phyloP scores from a whole-genome alignment of 2,888 invertebrate species.

The Trichopria drosophilae region DNA sequence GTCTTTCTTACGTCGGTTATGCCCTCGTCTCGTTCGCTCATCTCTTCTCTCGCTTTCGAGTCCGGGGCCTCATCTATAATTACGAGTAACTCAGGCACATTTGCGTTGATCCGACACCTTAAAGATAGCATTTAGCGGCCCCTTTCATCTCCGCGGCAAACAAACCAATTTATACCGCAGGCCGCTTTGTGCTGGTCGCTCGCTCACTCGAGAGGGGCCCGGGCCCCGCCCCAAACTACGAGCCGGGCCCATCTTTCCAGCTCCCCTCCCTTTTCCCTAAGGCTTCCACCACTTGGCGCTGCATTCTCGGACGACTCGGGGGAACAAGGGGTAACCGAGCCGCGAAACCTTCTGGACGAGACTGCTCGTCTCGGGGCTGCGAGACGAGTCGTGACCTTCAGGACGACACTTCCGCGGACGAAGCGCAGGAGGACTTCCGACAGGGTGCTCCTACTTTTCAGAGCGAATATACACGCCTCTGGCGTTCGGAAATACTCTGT shows the following conservation, averaged over 20 bases:
- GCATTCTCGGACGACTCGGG: too few species aligned
- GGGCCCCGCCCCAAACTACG: constrained; percentile 51
- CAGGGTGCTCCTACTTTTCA: too few species aligned
- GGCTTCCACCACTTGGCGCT: too few species aligned
- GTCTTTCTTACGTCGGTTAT: too few species aligned
- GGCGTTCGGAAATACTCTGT: too few species aligned
- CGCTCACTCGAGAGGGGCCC: constrained; percentile 14
- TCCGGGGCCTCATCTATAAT: constrained; percentile 56
- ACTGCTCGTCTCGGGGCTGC: too few species aligned
- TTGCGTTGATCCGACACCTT: constrained; percentile 60
- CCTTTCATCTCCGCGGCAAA: constrained; percentile 60
- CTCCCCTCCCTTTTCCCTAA: not conserved
- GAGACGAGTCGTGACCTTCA: too few species aligned
- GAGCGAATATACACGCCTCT: too few species aligned
- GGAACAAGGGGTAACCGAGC: too few species aligned
- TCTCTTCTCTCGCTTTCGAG: not conserved
- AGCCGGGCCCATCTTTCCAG: constrained; percentile 37
- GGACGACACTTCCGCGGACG: too few species aligned
- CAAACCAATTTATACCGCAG: constrained; percentile 60
- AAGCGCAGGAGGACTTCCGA: too few species aligned
- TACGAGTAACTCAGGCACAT: constrained; percentile 60
- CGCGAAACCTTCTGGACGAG: too few species aligned
- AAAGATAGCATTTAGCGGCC: constrained; percentile 60
- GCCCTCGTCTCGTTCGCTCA: not conserved
- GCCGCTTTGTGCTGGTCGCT: constrained; percentile 57